Conservation (phyloP, 1,140 invertebrate genomes). For the Maniola jurtina region DNA sequence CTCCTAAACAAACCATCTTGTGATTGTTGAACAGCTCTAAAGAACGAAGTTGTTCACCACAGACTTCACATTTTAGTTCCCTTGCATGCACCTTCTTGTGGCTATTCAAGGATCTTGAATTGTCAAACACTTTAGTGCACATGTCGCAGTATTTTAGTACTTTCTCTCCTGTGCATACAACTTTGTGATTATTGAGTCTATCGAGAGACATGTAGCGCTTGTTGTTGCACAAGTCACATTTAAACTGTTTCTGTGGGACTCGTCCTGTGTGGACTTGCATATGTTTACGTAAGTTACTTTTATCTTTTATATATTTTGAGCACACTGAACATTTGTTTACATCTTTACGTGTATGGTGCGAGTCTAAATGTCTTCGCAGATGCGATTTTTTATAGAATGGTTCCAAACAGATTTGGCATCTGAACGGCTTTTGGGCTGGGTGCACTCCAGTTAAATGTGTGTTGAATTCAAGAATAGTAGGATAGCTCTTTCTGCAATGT, state of each 20-base stretch:
- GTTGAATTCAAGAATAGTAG: slow-evolving; percentile 76
- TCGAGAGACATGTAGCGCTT: slow-evolving; percentile 78
- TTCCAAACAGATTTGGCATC: slow-evolving; percentile 77
- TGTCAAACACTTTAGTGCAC: slow-evolving; percentile 79
- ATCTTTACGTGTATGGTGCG: slow-evolving; percentile 75
- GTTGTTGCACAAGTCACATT: slow-evolving; percentile 78
- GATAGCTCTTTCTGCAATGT: slow-evolving; percentile 77
- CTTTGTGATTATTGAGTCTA: slow-evolving; percentile 75
- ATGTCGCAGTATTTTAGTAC: slow-evolving; percentile 77
- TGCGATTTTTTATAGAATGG: slow-evolving; percentile 76
- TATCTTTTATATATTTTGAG: slow-evolving; percentile 79
- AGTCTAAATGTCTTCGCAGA: slow-evolving; percentile 73
- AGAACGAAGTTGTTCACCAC: slow-evolving; percentile 75
- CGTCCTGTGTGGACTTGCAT: slow-evolving; percentile 78
- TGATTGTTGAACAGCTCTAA: slow-evolving; percentile 76
- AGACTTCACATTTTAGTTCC: slow-evolving; percentile 76
- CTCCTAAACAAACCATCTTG: slow-evolving; percentile 67
- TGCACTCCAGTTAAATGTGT: slow-evolving; percentile 76
- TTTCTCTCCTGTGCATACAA: slow-evolving; percentile 77
- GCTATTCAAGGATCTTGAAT: slow-evolving; percentile 78
- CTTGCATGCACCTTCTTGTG: slow-evolving; percentile 78
- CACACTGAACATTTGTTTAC: slow-evolving; percentile 78
- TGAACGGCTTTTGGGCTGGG: slow-evolving; percentile 76
- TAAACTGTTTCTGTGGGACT: slow-evolving; percentile 78
- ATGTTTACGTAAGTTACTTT: slow-evolving; percentile 77